phyloP scores from a whole-genome alignment of 2,888 invertebrate species.

The Eupithecia subfuscata region DNA sequence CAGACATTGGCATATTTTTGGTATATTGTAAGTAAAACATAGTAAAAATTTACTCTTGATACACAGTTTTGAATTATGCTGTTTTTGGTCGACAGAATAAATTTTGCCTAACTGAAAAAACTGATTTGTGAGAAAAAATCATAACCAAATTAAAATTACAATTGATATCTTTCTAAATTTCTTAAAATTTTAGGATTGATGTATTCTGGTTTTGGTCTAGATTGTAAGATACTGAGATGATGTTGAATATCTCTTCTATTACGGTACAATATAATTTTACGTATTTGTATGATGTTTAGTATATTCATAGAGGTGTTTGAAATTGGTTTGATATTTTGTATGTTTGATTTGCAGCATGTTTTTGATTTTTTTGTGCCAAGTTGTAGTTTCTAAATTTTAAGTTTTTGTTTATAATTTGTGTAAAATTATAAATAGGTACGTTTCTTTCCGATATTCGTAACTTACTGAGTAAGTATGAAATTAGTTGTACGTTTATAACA shows the following conservation, averaged over 20 bases:
- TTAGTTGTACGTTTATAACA: constrained; percentile 22
- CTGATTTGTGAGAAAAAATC: background rate
- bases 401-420: constrained; percentile 24
- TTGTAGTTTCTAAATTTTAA: constrained; percentile 36
- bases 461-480: constrained; percentile 23
- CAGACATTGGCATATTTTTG: background rate
- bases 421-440: constrained; percentile 3
- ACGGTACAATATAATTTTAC: constrained; percentile 23
- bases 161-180: background rate
- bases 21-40: background rate
- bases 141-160: background rate
- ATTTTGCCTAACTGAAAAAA: background rate
- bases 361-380: constrained; percentile 34
- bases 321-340: constrained; percentile 31
- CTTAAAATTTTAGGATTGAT: background rate
- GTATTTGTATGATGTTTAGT: constrained; percentile 15
- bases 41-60: background rate
- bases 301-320: constrained; percentile 9
- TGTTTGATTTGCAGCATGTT: constrained; percentile 27
- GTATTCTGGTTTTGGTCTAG: constrained; percentile 11
- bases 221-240: constrained; percentile 16
- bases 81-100: background rate
- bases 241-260: constrained; percentile 10
- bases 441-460: constrained; percentile 17
- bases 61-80: background rate